Conservation (phyloP, 2,113 vertebrate species). For the Hemiscyllium ocellatum region DNA sequence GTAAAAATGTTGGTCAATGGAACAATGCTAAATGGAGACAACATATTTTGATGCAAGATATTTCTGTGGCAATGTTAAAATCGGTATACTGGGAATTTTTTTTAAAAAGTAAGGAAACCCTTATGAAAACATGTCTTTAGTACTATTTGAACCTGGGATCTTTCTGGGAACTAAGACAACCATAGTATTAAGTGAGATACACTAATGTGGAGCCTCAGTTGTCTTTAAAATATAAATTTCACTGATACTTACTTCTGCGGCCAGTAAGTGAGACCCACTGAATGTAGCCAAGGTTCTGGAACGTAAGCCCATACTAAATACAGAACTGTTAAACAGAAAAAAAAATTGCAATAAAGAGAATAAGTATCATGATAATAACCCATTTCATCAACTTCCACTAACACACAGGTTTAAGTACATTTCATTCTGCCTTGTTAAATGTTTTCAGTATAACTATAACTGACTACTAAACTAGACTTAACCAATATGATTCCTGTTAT, state of each 20-base stretch:
- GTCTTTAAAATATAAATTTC: neutral
- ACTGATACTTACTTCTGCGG: constrained; percentile 83
- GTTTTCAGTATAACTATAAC: neutral
- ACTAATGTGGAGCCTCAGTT: neutral
- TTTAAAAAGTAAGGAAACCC: neutral
- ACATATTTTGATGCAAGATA: neutral
- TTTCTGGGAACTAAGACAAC: neutral
- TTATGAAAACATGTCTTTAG: neutral
- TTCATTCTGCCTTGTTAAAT: constrained; percentile 15
- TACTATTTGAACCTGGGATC: neutral
- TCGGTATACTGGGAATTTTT: neutral
- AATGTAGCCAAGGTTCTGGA: constrained; percentile 85
- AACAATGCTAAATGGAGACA: neutral
- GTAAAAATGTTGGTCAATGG: neutral
- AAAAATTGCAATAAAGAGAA: neutral
- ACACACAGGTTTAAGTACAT: neutral
- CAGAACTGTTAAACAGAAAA: constrained; percentile 57
- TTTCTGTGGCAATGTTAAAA: neutral
- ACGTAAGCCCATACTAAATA: constrained; percentile 88
- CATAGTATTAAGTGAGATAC: neutral
- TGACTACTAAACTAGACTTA: neutral
- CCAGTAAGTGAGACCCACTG: constrained; percentile 86
- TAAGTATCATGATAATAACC: neutral
- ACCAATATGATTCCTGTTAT: neutral
- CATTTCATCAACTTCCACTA: neutral